phyloP scores from a whole-genome alignment of 2,888 invertebrate genomes.

The Chrysolina oricalcia region DNA sequence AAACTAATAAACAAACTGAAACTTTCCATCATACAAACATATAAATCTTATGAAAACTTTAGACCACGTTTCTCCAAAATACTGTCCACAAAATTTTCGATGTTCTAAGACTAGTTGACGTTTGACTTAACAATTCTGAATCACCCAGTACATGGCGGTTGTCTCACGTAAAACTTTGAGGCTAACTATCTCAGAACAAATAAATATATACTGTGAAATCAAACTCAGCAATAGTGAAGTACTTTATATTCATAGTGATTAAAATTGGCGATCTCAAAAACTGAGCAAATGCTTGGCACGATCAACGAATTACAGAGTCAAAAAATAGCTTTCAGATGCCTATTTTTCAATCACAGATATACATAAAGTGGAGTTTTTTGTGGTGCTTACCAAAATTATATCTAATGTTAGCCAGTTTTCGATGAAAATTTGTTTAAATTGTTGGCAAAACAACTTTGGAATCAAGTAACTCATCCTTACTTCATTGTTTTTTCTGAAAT shows the following conservation, averaged over 20 bases:
- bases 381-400: too few species aligned
- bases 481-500: too few species aligned
- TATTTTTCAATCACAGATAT: neutral
- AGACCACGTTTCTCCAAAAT: neutral
- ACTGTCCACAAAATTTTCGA: neutral
- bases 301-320: neutral
- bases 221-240: neutral
- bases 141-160: slow-evolving; percentile 5
- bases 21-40: too few species aligned
- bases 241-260: neutral
- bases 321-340: neutral
- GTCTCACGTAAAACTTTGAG: slow-evolving; percentile 19
- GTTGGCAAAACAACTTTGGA: too few species aligned
- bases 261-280: slow-evolving; percentile 2
- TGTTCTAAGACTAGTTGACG: neutral
- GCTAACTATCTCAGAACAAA: slow-evolving; percentile 17
- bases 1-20: too few species aligned
- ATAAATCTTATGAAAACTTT: too few species aligned
- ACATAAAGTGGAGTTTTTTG: neutral
- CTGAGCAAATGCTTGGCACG: neutral
- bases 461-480: too few species aligned
- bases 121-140: neutral
- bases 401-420: too few species aligned
- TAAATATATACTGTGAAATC: neutral
- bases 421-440: too few species aligned